Base-by-base conservation (phyloP, 2,797 vertebrate genomes). In the Merluccius polli region DNA sequence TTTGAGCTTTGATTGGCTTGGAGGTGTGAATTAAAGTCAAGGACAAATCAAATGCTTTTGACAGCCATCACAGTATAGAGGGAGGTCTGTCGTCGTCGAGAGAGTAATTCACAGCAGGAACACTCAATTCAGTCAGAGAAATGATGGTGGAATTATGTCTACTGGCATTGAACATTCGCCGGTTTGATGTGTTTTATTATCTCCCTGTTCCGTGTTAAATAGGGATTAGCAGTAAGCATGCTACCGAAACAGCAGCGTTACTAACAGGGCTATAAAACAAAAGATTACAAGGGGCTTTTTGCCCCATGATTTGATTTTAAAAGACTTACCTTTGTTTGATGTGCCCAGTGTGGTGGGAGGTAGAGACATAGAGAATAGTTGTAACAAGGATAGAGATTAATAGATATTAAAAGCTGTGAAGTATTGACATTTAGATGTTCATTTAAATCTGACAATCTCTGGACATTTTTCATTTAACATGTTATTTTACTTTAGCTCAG, bases 231-330 rank as follows among this genome's bases (percentile, higher is more conserved):
- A 82, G 75, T 82, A 80, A 77, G 79, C 87, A 83, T 59, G 41
- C 77, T 79, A 86, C 84, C 75, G 79, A 83, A 84, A 86, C 81
- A 82, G 79, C 79, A 78, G 85, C 83, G 82, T 33, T 65, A 76
- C 81, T 86, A 84, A 89, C 79, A 89, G 82, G 83, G 81, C 84
- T 74, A 65, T 77, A 83, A 88, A 87, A 87, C 85, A 82, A 80
- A 83, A 89, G 90, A 94, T 93, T 94, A 92, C 92, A 93, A 83
- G 86, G 75, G 82, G 87, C 85, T 93, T 91, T 91, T 84, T 84
- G 85, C 83, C 76, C 72, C 85, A 75, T 88, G 87, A 92, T 92
- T 89, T 89, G 90, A 91, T 92, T 93, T 92, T 86, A 86, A 90
- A 92, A 86, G 89, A 90, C 81, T 90, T 90, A 92, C 91, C 91